Conservation (phyloP, 2,113 vertebrate genomes). For the Ciconia maguari region DNA sequence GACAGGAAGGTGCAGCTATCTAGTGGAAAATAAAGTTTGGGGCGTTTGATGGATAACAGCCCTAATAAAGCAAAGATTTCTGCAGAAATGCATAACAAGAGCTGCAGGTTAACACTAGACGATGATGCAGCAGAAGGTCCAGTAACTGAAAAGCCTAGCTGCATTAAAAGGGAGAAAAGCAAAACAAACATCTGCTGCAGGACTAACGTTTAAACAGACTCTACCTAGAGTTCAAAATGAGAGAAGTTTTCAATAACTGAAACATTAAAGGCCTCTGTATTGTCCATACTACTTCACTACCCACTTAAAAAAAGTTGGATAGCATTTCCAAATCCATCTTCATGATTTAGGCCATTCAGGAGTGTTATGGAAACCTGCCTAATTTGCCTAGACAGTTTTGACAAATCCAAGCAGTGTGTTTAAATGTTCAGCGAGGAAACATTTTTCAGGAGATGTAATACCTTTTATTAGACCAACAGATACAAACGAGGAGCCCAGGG, state of each 20-base stretch:
- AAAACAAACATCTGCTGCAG: background rate
- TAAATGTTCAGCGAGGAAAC: conserved; percentile 26
- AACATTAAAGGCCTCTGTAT: background rate
- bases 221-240: background rate
- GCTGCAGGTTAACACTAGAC: background rate
- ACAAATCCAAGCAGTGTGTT: conserved; percentile 46
- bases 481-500: background rate
- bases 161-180: background rate
- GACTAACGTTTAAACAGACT: background rate
- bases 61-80: background rate
- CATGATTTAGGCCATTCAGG: conserved; percentile 3
- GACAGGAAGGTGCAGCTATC: background rate
- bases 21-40: background rate
- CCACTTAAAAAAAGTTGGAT: background rate
- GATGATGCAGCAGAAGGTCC: background rate
- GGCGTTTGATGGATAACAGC: background rate
- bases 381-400: conserved; percentile 33
- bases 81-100: background rate
- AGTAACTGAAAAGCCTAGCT: background rate
- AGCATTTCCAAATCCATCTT: conserved; percentile 15
- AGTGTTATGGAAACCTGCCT: conserved; percentile 37
- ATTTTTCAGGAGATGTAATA: conserved; percentile 55
- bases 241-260: background rate
- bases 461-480: conserved; percentile 50
- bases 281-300: conserved; percentile 2